phyloP scores from a whole-genome alignment of 2,113 vertebrate genomes.

The Calyptommatus sinebrachiatus region DNA sequence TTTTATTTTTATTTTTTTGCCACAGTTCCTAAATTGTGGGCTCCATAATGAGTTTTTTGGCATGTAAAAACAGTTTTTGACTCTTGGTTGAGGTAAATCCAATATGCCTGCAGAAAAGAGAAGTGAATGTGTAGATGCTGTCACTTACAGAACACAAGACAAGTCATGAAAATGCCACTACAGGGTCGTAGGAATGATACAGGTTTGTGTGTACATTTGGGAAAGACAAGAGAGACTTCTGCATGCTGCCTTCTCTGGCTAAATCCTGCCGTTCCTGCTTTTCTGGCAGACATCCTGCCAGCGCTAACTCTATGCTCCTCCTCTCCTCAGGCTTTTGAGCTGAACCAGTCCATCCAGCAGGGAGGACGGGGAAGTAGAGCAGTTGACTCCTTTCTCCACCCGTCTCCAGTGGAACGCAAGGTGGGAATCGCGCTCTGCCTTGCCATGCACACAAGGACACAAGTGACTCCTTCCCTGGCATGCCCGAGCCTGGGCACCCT shows the following conservation, averaged over 20 bases:
- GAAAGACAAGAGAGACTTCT: neutral
- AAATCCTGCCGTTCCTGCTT: constrained; percentile 18
- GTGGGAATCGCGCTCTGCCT: constrained; percentile 81
- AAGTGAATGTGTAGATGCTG: neutral
- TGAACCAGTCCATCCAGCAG: constrained; percentile 78
- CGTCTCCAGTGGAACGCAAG: constrained; percentile 88
- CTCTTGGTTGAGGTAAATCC: neutral
- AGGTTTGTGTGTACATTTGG: neutral
- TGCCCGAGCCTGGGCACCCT: constrained; percentile 40
- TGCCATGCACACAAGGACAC: constrained; percentile 52
- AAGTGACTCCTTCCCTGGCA: constrained; percentile 22
- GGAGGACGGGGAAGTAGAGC: constrained; percentile 93
- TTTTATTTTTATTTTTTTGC: neutral
- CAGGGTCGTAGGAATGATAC: neutral
- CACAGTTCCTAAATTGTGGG: neutral
- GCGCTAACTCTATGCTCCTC: constrained; percentile 72
- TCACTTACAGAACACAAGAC: neutral
- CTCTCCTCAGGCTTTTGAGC: constrained; percentile 76
- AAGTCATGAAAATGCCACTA: neutral
- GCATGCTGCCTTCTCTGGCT: constrained; percentile 6
- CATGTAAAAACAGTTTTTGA: neutral
- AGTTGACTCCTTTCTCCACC: constrained; percentile 78
- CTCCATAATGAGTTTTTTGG: neutral
- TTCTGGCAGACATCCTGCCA: neutral
- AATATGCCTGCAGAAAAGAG: neutral